Evolutionary conservation across 2,888 invertebrate species (phyloP).

Genomic region (Deilephila porcellus): DNA sequence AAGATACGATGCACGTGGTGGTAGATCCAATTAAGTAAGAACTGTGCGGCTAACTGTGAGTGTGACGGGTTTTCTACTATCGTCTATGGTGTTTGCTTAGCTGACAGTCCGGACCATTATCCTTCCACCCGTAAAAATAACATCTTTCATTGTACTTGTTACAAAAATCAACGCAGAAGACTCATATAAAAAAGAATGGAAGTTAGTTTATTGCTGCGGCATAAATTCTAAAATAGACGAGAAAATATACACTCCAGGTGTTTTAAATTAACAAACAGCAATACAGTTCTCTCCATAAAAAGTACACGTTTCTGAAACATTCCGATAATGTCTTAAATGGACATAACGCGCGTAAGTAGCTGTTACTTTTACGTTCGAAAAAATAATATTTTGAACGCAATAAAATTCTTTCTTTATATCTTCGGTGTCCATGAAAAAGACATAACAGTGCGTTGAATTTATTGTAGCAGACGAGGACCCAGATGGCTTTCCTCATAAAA

Average conservation of each 20-base stretch:
- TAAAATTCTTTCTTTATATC: constrained; percentile 74
- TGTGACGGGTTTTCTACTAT: too few relatives aligned
- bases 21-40: too few relatives aligned
- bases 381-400: constrained; percentile 72
- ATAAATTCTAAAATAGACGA: neutral
- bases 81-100: too few relatives aligned
- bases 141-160: too few relatives aligned
- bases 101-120: too few relatives aligned
- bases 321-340: constrained; percentile 45
- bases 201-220: too few relatives aligned
- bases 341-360: constrained; percentile 48
- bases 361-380: constrained; percentile 55
- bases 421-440: constrained; percentile 80
- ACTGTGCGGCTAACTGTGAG: too few relatives aligned
- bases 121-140: too few relatives aligned
- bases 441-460: constrained; percentile 81
- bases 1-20: too few relatives aligned
- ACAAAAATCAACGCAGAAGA: too few relatives aligned
- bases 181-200: too few relatives aligned
- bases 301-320: constrained; percentile 16
- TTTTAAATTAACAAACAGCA: neutral
- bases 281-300: neutral
- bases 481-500: constrained; percentile 83
- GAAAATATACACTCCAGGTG: neutral
- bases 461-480: constrained; percentile 78